Evolutionary conservation across 2,113 vertebrate species (phyloP).

Genomic region (Scalopus aquaticus): DNA sequence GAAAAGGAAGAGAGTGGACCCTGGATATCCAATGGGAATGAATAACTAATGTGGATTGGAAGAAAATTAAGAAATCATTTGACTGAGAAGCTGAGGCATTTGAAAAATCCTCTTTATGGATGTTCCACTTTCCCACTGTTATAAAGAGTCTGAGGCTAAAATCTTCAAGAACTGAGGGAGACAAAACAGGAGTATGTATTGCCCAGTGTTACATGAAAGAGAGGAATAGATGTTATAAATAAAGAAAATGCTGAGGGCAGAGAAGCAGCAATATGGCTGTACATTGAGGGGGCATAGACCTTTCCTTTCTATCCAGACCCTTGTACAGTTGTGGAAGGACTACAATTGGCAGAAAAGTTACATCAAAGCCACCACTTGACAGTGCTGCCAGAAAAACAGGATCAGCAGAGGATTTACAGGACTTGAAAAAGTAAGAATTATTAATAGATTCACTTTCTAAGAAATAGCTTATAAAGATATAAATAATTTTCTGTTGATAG

Average conservation of each 20-base stretch:
- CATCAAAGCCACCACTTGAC: not conserved
- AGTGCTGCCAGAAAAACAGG: not conserved
- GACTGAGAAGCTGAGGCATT: too few relatives aligned
- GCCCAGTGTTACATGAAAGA: too few relatives aligned
- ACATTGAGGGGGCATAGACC: not conserved
- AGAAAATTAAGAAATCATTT: too few relatives aligned
- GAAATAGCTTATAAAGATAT: not conserved
- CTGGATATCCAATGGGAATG: too few relatives aligned
- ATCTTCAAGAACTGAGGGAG: too few relatives aligned
- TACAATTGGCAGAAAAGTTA: not conserved
- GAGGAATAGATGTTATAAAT: too few relatives aligned
- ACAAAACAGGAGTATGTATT: too few relatives aligned
- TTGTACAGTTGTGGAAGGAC: not conserved
- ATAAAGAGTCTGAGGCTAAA: too few relatives aligned
- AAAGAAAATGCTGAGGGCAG: not conserved
- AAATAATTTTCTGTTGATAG: not conserved
- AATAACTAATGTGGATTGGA: too few relatives aligned
- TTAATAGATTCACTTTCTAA: not conserved
- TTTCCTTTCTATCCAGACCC: fast-evolving
- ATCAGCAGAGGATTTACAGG: not conserved
- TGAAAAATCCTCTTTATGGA: too few relatives aligned
- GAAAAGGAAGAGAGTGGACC: too few relatives aligned
- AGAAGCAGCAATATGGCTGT: not conserved
- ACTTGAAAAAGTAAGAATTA: not conserved
- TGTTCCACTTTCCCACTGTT: too few relatives aligned